These are phyloP conservation scores for Nasonovia ribisnigri DNA, from an alignment of 2,888 invertebrate species.

Conservation along the genomic window DNA sequence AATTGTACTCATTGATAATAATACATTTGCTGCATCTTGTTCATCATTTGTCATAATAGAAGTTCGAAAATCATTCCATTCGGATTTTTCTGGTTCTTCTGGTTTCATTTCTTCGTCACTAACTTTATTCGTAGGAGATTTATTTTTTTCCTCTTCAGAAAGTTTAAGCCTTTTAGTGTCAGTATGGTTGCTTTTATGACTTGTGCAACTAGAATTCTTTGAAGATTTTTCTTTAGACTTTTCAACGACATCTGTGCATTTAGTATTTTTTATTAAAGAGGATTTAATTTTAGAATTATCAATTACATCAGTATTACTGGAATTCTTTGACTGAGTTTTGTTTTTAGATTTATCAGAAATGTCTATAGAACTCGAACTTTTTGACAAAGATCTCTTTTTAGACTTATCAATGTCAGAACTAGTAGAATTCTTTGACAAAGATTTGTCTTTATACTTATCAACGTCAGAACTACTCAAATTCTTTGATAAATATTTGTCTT, in stretches of 20 bases:
- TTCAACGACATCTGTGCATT: background rate
- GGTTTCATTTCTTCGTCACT: background rate
- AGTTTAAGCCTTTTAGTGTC: slow-evolving; percentile 32
- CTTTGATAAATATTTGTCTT: too few relatives aligned
- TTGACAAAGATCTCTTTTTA: too few relatives aligned
- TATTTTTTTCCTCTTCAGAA: background rate
- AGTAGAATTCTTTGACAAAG: background rate
- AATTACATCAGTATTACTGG: background rate
- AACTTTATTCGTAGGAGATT: background rate
- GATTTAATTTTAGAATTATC: background rate
- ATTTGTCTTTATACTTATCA: slow-evolving; percentile 40
- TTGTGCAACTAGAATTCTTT: background rate
- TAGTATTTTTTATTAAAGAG: background rate
- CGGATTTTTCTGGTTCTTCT: background rate
- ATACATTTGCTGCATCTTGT: slow-evolving; percentile 49
- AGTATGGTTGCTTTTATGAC: background rate
- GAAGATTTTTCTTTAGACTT: background rate
- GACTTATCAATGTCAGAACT: background rate
- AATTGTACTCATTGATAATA: slow-evolving; percentile 48
- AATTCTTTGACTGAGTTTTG: background rate
- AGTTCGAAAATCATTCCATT: slow-evolving; percentile 24
- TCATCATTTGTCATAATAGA: slow-evolving; percentile 32
- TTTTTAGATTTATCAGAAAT: background rate
- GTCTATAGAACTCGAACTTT: too few relatives aligned
- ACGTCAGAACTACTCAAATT: slow-evolving; percentile 26